Conservation (phyloP, 35 echinoderm and acorn worm species). For the Lytechinus pictus region DNA sequence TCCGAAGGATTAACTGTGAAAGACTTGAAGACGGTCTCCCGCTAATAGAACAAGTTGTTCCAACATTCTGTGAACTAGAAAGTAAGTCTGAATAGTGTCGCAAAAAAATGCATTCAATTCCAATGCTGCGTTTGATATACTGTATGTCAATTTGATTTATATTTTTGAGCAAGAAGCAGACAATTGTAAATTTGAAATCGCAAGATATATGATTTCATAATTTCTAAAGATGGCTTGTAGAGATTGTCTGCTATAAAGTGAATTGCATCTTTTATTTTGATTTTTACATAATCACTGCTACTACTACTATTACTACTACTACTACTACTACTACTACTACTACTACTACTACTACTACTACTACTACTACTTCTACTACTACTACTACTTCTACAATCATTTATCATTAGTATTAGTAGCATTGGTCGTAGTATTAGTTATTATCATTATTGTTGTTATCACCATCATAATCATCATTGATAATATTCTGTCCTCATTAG, state of each 20-base stretch:
- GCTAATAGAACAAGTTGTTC: not conserved
- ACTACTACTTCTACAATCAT: too few species aligned
- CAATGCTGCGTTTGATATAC: not conserved
- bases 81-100: not conserved
- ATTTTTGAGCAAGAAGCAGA: not conserved
- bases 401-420: too few species aligned
- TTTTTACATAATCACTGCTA: too few species aligned
- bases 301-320: too few species aligned
- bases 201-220: not conserved
- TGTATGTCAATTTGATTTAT: not conserved
- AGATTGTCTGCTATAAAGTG: not conserved
- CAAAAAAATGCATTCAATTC: not conserved
- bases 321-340: too few species aligned
- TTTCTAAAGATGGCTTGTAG: not conserved
- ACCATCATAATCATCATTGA: too few species aligned
- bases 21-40: not conserved
- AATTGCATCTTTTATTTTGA: too few species aligned
- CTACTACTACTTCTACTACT: too few species aligned
- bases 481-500: too few species aligned
- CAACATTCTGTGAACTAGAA: not conserved
- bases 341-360: too few species aligned
- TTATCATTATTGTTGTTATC: too few species aligned
- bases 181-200: not conserved
- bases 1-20: not conserved
- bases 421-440: too few species aligned